Conservation (phyloP, 2,113 vertebrate species). For the Pelecanoides urinatrix region DNA sequence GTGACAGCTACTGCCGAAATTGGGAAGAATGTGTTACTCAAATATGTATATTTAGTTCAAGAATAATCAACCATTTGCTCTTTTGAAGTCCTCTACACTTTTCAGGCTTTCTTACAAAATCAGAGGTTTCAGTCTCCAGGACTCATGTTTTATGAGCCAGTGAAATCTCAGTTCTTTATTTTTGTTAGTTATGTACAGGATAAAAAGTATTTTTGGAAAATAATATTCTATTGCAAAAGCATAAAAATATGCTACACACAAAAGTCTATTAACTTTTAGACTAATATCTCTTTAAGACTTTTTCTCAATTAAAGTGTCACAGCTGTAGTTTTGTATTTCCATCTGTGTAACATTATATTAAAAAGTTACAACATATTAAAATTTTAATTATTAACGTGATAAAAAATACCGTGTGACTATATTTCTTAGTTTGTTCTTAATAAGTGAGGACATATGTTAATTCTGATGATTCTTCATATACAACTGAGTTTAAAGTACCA, state of each 20-base stretch:
- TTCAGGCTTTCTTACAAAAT: not conserved
- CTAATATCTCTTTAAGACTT: not conserved
- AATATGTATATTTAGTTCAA: not conserved
- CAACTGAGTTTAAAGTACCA: not conserved
- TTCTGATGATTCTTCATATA: not conserved
- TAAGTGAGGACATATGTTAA: not conserved
- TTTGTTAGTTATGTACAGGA: not conserved
- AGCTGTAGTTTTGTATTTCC: not conserved
- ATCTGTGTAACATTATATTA: not conserved
- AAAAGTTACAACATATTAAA: not conserved
- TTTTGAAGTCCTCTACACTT: not conserved
- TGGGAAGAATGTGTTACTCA: not conserved
- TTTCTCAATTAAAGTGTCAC: not conserved
- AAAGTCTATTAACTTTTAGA: not conserved
- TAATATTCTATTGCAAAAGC: not conserved
- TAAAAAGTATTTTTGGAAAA: not conserved
- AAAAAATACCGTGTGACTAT: not conserved
- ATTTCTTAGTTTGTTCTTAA: not conserved
- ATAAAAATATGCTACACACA: not conserved
- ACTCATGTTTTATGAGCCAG: not conserved
- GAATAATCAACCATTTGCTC: constrained; percentile 16
- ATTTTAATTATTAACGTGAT: not conserved
- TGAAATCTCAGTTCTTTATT: not conserved
- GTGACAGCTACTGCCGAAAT: not conserved
- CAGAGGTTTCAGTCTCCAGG: not conserved